These are phyloP conservation scores for Caerostris darwini DNA, from an alignment of 1,140 invertebrate genomes.

Conservation along the genomic window DNA sequence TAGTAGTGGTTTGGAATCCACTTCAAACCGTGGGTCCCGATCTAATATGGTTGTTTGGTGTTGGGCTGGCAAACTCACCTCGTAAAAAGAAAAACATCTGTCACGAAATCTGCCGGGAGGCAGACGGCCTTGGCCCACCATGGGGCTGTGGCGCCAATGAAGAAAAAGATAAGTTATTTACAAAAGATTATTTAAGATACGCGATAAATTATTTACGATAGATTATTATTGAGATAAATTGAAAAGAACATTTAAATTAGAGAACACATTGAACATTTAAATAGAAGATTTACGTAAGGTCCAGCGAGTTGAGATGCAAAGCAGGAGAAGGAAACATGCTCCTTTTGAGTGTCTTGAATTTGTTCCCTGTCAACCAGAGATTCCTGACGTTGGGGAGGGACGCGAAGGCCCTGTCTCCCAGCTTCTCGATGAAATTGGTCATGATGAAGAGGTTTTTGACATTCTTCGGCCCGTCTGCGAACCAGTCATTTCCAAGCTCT, in stretches of 20 bases:
- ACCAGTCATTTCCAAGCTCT: slow-evolving; percentile 57
- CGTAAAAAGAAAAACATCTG: too few species aligned
- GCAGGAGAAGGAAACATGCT: slow-evolving; percentile 69
- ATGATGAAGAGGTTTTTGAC: slow-evolving; percentile 62
- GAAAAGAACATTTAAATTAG: not conserved
- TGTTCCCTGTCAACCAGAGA: slow-evolving; percentile 64
- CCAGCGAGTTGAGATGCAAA: not conserved
- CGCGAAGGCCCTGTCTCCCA: slow-evolving; percentile 55
- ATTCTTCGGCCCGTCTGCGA: slow-evolving; percentile 40
- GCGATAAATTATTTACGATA: too few species aligned
- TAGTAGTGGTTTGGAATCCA: too few species aligned
- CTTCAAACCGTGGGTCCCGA: too few species aligned
- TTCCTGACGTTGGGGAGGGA: slow-evolving; percentile 27
- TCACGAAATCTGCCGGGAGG: too few species aligned
- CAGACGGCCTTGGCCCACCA: too few species aligned
- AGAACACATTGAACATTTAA: not conserved
- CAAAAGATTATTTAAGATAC: too few species aligned
- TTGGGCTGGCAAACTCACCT: too few species aligned
- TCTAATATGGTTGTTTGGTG: too few species aligned
- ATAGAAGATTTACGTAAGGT: slow-evolving; percentile 39
- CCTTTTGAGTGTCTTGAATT: slow-evolving; percentile 50
- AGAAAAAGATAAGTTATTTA: too few species aligned
- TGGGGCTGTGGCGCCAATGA: too few species aligned
- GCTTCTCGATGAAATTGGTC: slow-evolving; percentile 59
- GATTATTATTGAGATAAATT: too few species aligned